Base-by-base conservation (phyloP, 2,113 vertebrate species). In the Poeciliopsis turrubarensis region DNA sequence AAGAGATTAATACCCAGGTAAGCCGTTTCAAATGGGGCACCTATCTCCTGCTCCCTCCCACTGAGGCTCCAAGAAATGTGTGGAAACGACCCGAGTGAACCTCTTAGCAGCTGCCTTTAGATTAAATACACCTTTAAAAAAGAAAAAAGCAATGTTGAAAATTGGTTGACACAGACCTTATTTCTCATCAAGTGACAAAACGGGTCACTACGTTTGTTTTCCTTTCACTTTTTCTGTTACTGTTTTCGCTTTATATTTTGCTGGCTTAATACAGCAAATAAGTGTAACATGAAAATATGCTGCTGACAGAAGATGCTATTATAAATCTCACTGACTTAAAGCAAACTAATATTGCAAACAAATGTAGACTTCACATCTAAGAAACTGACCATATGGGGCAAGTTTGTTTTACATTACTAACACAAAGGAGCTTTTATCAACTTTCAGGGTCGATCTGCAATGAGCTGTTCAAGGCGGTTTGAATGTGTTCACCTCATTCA, bases 1-100 rank as follows among this genome's bases (percentile, higher is more conserved):
- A 97, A 97, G 95, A 97, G 94, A 98, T 97, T 98, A 99, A 99
- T 98, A 96, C 95, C 90, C 96, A 99, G 98, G 98, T 99, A 99
- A 99, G 98, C 95, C 41, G 90, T 93, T 94, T 96, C 95, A 93
- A 95, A 95, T 94, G 94, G 96, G 96, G 90, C 75, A 78, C 72
- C 81, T 78, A 82, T 88, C 75, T 88, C 77, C 73, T 88, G 80
- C 72, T 75, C 73, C 68, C 67, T 85, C 87, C 88, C 89, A 88
- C 92, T 89, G 84, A 86, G 81, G 89, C 83, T 92, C 78, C 76
- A 81, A 77, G 80, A 86, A 89, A 83, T 78, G 65, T 83, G 80
- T 74, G 61, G 65, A 39, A 25, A 67, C 39, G 1, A 19, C 14
- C 17, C 17, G 14, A 47, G 29, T 31, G 39, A 34, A 51, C 11